Evolutionary conservation across 2,797 vertebrate species (phyloP), one percentile per base, ranked within the genome.

Genomic region (Phataginus tetradactyla): DNA sequence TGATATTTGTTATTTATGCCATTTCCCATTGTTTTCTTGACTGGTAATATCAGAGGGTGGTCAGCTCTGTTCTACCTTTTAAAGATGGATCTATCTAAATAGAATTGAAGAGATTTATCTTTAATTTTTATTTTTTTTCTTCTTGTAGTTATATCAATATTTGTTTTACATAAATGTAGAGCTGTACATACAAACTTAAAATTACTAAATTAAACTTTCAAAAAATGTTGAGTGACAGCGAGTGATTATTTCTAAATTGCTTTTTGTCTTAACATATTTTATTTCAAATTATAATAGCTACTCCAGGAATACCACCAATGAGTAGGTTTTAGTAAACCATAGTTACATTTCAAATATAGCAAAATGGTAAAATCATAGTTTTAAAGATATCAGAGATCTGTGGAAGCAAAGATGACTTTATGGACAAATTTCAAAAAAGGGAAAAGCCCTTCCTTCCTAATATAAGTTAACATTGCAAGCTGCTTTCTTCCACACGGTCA

Each of bases 241-340:
- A 87, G 8, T 14, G 0, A 42, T 72, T 80, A 80, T 77, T 78
- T 88, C 49, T 93, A 83, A 86, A 59, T 64, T 78, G 14, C 12
- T 66, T 78, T 78, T 93, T 86, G 49, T 71, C 81, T 86, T 63
- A 91, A 91, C 4, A 29, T 74, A 53, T 55, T 93, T 81, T 80
- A 88, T 57, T 61, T 55, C 11, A 18, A 93, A 87, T 71, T 34
- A 79, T 69, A 87, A 71, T 29, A 57, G 45, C n/a, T 81, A 71
- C 23, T 80, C 55, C 8, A 42, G 21, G 21, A 45, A 10, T 88
- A 63, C 49, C 1, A 45, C 34, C 57, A 81, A 74, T 72, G 23
- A 88, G 21, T 80, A 72, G 18, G 29, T 64, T 55, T 87, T 72
- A 2, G 29, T 37, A 92, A 79, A 61, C 10, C 32, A 91, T 32